Conservation (phyloP, 2,113 vertebrate species). For the Bucco capensis region DNA sequence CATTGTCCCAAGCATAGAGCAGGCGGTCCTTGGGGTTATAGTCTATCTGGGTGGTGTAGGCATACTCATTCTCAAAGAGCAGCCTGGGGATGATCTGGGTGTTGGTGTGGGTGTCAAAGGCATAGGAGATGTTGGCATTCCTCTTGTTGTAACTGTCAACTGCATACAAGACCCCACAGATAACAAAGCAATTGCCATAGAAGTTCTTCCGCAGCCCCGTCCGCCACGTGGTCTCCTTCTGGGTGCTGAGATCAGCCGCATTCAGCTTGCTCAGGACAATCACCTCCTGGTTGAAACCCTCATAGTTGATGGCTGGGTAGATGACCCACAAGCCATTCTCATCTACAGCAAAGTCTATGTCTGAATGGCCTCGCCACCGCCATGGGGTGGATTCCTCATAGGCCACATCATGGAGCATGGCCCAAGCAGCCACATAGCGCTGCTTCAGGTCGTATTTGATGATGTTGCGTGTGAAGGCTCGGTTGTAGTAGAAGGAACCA, state of each 20-base stretch:
- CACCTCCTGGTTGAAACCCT: conserved; percentile 90
- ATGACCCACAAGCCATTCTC: conserved; percentile 96
- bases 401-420: conserved; percentile 88
- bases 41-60: conserved; percentile 93
- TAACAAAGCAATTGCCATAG: conserved; percentile 93
- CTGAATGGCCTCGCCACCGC: conserved; percentile 88
- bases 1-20: conserved; percentile 96
- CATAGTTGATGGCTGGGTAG: conserved; percentile 90
- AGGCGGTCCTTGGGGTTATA: conserved; percentile 95
- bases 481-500: conserved; percentile 93
- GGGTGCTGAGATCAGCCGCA: conserved; percentile 85
- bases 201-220: conserved; percentile 87
- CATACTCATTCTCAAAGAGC: conserved; percentile 92
- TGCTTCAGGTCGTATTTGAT: conserved; percentile 92
- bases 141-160: conserved; percentile 89
- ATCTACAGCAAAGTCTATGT: conserved; percentile 90
- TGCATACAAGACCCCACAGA: conserved; percentile 93
- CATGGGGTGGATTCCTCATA: conserved; percentile 84
- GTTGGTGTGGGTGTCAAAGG: conserved; percentile 97
- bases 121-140: conserved; percentile 90
- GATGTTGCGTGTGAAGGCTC: conserved; percentile 94
- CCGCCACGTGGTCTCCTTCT: conserved; percentile 93
- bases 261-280: conserved; percentile 91
- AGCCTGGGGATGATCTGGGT: conserved; percentile 92
- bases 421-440: conserved; percentile 90